A percentile compares a stretch with the other conserved stretches of the same genome.
phyloP scores from a whole-genome alignment of 2,113 vertebrate species.

The Okapia johnstoni region DNA sequence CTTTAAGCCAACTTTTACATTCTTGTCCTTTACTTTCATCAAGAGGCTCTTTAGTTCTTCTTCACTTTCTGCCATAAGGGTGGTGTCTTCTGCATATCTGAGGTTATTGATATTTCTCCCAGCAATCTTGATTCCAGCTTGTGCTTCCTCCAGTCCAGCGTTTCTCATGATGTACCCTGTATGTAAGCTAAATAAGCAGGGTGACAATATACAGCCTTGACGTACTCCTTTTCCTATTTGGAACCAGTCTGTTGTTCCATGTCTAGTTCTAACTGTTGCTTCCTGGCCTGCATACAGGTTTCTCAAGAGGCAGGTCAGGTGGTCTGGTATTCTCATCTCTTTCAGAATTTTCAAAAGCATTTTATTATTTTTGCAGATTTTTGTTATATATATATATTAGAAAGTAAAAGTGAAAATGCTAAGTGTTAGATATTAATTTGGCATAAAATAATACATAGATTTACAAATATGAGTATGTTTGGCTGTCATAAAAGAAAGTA shows the following conservation, averaged over 20 bases:
- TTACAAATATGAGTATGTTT: neutral
- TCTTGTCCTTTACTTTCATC: neutral
- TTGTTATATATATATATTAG: neutral
- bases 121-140: neutral
- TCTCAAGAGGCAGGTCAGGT: neutral
- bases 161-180: neutral
- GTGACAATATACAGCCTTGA: neutral
- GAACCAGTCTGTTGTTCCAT: neutral
- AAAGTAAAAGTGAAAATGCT: neutral
- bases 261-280: neutral
- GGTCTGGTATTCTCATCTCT: neutral
- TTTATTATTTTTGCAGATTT: slow-evolving; percentile 1
- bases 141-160: neutral
- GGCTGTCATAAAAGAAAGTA: neutral
- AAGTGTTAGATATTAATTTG: neutral
- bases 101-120: neutral
- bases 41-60: neutral
- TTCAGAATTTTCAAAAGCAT: neutral
- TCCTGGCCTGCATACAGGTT: neutral
- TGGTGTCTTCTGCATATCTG: neutral
- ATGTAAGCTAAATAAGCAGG: neutral
- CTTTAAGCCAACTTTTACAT: neutral
- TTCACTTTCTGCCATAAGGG: neutral
- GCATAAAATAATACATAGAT: neutral
- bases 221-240: neutral